Base-by-base conservation (phyloP, 92 coral and sea anemone species). In the Actinostola sp. region DNA sequence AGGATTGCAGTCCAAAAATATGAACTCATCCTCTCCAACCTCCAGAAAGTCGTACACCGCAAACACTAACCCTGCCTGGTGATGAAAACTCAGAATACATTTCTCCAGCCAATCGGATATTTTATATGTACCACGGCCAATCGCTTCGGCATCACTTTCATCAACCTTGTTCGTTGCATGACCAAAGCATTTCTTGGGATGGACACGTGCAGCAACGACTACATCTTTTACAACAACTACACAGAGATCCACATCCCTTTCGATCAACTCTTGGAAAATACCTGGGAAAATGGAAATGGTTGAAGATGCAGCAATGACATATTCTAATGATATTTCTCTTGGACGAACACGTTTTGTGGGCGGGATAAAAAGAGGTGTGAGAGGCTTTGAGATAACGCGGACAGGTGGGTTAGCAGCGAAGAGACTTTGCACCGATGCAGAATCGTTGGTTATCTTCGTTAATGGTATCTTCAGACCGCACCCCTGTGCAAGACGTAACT, bases 1-100 rank as follows among this genome's bases (percentile, higher is more conserved):
- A 9, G 88, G 73, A 63, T 83, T 77, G 26, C 88, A 76, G 21
- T 83, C 88, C 60, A 83, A 73, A 38, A 83, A 83, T 56, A 83
- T 49, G 42, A 68, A 42, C n/a, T 83, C 82, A 25, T 28, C 35
- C 8, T 61, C 68, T 1, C 52, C 72, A 0, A 55, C 62, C 56
- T 76, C 79, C 21, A 83, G 52, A 27, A 83, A 71, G 45, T 83
- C 82, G 49, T 83, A 76, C 13, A 74, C 83, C 3, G 39, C 88
- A 61, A 63, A 83, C 51, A 70, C 72, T 44, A 83, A 61, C 0
- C 83, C 88, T 24, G 88, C 88, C 63, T 63, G 68, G 27, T 55
- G 36, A 51, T 83, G 88, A 69, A 83, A 83, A 27, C 72, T 36
- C 48, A 76, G 34, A 19, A 83, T 54, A 26, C 69, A 36, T 23